A percentile compares a stretch with the other conserved stretches of the same genome.
These are phyloP conservation scores for Lepus oiostolus DNA, from an alignment of 2,797 vertebrate species.

Conservation along the genomic window DNA sequence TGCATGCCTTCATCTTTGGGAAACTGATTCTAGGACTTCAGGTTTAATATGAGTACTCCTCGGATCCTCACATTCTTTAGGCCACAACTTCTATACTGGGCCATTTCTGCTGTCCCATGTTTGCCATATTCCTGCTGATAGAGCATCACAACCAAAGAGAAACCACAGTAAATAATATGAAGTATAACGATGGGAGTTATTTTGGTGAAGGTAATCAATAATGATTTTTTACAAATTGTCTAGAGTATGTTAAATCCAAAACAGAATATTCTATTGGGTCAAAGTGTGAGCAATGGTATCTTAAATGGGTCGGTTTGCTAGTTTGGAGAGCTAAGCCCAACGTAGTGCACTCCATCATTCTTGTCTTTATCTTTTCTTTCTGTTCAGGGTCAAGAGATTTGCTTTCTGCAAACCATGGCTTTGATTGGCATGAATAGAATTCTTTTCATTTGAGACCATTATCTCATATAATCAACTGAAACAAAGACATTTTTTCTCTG, in stretches of 20 bases:
- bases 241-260: not conserved
- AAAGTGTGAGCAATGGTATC: not conserved
- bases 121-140: not conserved
- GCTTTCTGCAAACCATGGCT: constrained; percentile 63
- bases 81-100: not conserved
- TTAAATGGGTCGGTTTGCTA: not conserved
- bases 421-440: constrained; percentile 59
- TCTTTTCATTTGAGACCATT: constrained; percentile 70
- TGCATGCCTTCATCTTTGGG: not conserved
- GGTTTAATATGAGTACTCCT: not conserved
- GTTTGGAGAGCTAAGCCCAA: not conserved
- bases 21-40: constrained; percentile 44
- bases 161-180: not conserved
- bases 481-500: constrained; percentile 70
- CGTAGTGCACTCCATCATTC: not conserved
- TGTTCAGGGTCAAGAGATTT: constrained; percentile 60
- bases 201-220: constrained; percentile 30
- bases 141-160: constrained; percentile 34
- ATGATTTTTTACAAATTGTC: not conserved
- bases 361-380: constrained; percentile 56
- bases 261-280: constrained; percentile 16
- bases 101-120: constrained; percentile 31
- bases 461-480: constrained; percentile 70
- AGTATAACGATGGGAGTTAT: not conserved
- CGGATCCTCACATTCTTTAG: not conserved